phyloP scores from a whole-genome alignment of 2,888 invertebrate genomes.

The Aphidius colemani region DNA sequence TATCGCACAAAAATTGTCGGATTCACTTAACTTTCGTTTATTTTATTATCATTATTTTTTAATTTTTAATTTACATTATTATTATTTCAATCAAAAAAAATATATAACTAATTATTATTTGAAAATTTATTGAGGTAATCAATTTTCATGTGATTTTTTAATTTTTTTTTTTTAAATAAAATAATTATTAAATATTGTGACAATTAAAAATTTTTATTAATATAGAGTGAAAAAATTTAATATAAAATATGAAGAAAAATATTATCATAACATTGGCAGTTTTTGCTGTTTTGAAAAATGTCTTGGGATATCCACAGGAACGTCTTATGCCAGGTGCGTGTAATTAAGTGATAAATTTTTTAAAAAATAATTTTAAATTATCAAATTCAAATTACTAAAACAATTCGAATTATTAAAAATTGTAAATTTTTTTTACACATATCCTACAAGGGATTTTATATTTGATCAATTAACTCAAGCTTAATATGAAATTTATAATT shows the following conservation, averaged over 20 bases:
- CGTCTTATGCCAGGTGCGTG: constrained; percentile 51
- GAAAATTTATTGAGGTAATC: background rate
- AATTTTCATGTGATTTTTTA: background rate
- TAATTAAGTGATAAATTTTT: constrained; percentile 8
- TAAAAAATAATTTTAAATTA: background rate
- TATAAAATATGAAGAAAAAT: constrained; percentile 32
- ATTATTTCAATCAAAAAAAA: background rate
- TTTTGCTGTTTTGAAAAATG: constrained; percentile 42
- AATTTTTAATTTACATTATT: too few species aligned
- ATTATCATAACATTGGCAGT: constrained; percentile 38
- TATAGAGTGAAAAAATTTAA: constrained; percentile 24
- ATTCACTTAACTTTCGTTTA: background rate
- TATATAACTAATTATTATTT: background rate
- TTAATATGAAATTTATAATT: too few species aligned
- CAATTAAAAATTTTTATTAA: background rate
- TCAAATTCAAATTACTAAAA: too few species aligned
- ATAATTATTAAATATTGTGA: background rate
- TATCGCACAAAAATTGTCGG: constrained; percentile 30
- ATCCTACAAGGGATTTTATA: too few species aligned
- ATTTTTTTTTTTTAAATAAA: background rate
- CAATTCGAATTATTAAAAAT: too few species aligned
- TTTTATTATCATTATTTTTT: background rate
- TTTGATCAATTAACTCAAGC: too few species aligned
- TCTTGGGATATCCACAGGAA: constrained; percentile 54
- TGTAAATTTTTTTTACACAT: too few species aligned